Base-by-base conservation (phyloP, 1,140 invertebrate species). In the Lucilia sericata region DNA sequence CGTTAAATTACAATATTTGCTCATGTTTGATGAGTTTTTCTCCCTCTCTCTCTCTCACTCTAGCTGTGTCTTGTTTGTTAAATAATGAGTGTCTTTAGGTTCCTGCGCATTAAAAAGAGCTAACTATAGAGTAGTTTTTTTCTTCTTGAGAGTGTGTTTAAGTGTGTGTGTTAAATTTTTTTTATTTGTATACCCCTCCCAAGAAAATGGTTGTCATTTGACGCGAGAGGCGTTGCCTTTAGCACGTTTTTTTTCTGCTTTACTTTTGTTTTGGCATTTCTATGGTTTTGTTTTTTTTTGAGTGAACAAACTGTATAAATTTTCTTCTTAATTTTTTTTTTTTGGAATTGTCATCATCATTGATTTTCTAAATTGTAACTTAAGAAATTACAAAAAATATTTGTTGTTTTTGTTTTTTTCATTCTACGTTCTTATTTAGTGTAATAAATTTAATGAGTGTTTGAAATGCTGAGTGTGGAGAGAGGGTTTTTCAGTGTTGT, bases 201-300 rank as follows among this genome's bases (percentile, higher is more conserved):
- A 49, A 80, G 76, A 80, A 80, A 80, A 80, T 80, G 76, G 76
- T 80, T 80, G 76, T 51, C 76, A 51, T 80, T 80, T 21, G 47
- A 21, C 21, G n/a, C 19, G 47, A 51, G 76, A 80, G 76, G 76
- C 76, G 76, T 51, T 80, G 19, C 42, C 76, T 19, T 80, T 80
- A 12, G 17, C 76, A 80, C 76, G 12, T 51, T 21, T 80, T 49
- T 25, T 49, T 51, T 80, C n/a, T 75, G 14, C 30, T 30, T 75
- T 75, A 12, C 17, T 75, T 75, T 42, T 42, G 5, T 42, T 75
- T 12, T 36, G 0, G 30, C 14, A 12, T 36, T 12, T 12, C 74
- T 78, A 17, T 75, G 25, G 17, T 74, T 25, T 74, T 74, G 0
- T 9, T 25, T 74, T 75, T 30, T 30, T 19, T 34, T 76, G 75